Base-by-base conservation (phyloP, 2,888 invertebrate genomes). In the Barypeithes pellucidus region DNA sequence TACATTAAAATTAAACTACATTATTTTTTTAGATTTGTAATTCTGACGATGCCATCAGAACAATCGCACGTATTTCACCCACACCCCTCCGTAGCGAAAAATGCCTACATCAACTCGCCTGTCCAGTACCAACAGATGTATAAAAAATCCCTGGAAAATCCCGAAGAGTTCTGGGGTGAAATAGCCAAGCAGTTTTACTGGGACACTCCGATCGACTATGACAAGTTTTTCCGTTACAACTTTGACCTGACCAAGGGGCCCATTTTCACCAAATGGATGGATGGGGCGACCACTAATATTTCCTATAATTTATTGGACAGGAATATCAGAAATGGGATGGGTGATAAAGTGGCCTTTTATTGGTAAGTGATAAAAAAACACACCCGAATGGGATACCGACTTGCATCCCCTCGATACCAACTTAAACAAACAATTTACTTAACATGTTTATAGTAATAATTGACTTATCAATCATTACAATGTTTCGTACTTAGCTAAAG, bases 231-330 rank as follows among this genome's bases (percentile, higher is more conserved):
- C 81, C 92, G 93, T 12, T 98, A 94, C 86, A 99, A 99, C 87
- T 98, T 99, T 84, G 94, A 99, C 86, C 86, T 93, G 60, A 90
- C 89, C 77, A 94, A 96, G 85, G 99, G 99, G 61, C 93, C 94
- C 11, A 93, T 99, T 80, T 95, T 90, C 80, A 93, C 96, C 54
- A 96, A 95, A 86, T 99, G 97, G 95, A 92, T 99, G 93, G 94
- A 95, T 81, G 98, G 97, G 9, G 95, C 95, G 3, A 92, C 93
- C 41, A 99, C 98, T 45, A 99, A 99, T 86, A 92, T 99, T 77
- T 96, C 95, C 84, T 99, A 97, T 87, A 99, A 99, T 88, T 89
- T 96, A 63, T 88, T 99, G 79, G 99, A 99, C 87, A 91, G 95
- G 76, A 95, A 97, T 86, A 92, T 99, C 67, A 91, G 94, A 81